Percentiles rank a stretch among this genome's conserved stretches.
phyloP scores from a whole-genome alignment of 2,888 invertebrate species.

The Erebia ligea region DNA sequence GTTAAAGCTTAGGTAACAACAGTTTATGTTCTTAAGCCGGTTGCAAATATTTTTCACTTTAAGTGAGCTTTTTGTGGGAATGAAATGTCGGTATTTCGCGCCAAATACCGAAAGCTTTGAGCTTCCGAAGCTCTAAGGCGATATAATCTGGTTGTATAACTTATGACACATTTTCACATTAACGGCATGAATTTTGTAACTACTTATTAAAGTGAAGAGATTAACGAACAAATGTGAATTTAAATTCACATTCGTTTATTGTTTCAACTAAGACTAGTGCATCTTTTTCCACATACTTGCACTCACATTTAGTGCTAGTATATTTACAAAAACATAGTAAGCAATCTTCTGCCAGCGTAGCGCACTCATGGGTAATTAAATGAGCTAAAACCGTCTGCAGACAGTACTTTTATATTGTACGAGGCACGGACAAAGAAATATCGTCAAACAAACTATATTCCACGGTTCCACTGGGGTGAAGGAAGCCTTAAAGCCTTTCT shows the following conservation, averaged over 20 bases:
- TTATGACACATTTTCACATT: too few species aligned
- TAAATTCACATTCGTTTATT: too few species aligned
- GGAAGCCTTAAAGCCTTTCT: too few species aligned
- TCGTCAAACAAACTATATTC: too few species aligned
- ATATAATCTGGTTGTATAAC: constrained; percentile 3
- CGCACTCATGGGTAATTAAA: constrained; percentile 5
- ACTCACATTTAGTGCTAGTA: neutral
- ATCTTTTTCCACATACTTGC: neutral
- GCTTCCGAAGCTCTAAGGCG: neutral
- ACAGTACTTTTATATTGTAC: neutral
- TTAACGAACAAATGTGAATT: too few species aligned
- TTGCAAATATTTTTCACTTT: constrained; percentile 15
- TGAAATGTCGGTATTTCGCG: constrained; percentile 5
- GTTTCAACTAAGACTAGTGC: neutral
- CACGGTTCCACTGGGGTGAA: too few species aligned
- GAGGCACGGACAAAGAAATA: neutral
- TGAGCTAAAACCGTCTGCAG: neutral
- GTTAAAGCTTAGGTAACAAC: neutral
- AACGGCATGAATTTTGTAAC: too few species aligned
- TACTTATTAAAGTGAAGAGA: too few species aligned
- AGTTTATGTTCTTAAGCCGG: neutral
- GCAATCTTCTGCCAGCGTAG: neutral
- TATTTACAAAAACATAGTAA: neutral
- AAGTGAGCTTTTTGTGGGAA: neutral
- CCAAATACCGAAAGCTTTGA: neutral